Evolutionary conservation across 2,797 vertebrate species (phyloP).

Genomic region (Rachycentron canadum): DNA sequence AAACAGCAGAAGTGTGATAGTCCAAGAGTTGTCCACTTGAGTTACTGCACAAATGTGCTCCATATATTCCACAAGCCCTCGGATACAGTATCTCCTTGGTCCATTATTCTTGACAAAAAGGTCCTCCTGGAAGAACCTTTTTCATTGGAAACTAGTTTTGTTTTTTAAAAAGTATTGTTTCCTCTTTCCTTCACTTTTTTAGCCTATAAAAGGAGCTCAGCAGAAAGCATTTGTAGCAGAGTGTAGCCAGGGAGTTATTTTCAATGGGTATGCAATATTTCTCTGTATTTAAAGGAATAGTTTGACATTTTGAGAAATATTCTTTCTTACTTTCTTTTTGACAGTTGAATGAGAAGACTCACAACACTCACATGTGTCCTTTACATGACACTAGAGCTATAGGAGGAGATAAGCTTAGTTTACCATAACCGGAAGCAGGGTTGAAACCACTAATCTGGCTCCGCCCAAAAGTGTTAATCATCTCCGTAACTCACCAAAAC

Average conservation of each 20-base stretch:
- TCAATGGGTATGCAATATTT: neutral
- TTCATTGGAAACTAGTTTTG: constrained; percentile 36
- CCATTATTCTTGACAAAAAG: constrained; percentile 62
- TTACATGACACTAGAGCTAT: neutral
- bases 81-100: constrained; percentile 46
- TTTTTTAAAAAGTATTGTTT: constrained; percentile 24
- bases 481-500: neutral
- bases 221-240: constrained; percentile 21
- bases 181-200: constrained; percentile 12
- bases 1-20: constrained; percentile 60
- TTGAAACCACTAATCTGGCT: neutral
- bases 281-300: constrained; percentile 1
- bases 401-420: neutral
- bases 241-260: constrained; percentile 1
- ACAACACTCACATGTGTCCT: neutral
- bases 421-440: neutral
- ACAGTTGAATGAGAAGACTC: constrained; percentile 23
- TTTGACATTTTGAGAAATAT: constrained; percentile 7
- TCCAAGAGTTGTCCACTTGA: constrained; percentile 60
- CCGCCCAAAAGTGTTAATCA: neutral
- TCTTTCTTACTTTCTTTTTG: constrained; percentile 4
- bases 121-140: constrained; percentile 44
- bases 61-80: constrained; percentile 65
- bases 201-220: constrained; percentile 3
- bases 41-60: constrained; percentile 70